Evolutionary conservation across 2,797 vertebrate genomes (phyloP).

Genomic region (Calcarius lapponicus): DNA sequence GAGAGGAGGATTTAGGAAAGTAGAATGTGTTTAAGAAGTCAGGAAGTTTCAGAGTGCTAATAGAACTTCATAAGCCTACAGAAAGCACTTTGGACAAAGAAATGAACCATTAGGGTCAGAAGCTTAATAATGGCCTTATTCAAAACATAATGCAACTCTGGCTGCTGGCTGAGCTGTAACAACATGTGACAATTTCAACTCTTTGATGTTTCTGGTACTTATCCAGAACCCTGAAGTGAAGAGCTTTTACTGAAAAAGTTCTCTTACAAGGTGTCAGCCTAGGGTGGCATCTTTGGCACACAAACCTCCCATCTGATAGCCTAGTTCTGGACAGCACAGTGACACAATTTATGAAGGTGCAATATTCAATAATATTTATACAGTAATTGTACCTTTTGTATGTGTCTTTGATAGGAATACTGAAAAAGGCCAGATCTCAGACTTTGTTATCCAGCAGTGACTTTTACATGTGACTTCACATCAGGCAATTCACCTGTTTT

Average conservation of each 20-base stretch:
- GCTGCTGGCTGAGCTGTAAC: neutral
- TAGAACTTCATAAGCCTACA: neutral
- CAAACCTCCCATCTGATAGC: neutral
- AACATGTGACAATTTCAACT: neutral
- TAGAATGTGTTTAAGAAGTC: neutral
- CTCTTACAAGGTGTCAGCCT: neutral
- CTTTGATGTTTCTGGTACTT: neutral
- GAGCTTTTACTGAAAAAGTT: neutral
- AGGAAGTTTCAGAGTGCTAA: neutral
- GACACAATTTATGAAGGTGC: neutral
- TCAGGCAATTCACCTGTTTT: neutral
- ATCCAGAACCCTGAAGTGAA: neutral
- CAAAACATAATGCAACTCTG: neutral
- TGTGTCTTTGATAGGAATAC: neutral
- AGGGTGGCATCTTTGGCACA: neutral
- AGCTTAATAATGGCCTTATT: neutral
- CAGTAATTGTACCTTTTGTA: neutral
- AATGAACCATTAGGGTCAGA: neutral
- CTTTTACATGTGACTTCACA: neutral
- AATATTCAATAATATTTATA: neutral
- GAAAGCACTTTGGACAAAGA: neutral
- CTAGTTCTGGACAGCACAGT: neutral
- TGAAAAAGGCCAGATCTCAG: neutral
- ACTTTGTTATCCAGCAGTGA: neutral
- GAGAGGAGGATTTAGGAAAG: neutral